These are phyloP conservation scores for Bruchidius siliquastri DNA, from an alignment of 2,888 invertebrate genomes.

Conservation along the genomic window DNA sequence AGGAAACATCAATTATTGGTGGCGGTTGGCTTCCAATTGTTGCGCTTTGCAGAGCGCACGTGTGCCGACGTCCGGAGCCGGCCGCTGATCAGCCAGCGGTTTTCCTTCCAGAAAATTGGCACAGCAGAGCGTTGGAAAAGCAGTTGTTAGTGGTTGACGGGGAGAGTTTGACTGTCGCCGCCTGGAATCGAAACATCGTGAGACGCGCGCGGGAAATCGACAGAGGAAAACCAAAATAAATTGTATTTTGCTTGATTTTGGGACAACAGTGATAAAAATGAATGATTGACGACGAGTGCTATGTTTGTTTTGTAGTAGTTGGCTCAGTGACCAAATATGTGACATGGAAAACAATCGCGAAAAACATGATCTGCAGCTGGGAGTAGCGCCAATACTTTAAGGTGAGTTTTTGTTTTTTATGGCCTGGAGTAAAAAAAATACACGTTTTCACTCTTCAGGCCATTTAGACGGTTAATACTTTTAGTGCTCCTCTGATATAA, in stretches of 20 bases:
- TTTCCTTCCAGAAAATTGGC: background rate
- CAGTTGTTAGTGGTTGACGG: no score
- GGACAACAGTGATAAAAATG: background rate
- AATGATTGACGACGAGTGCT: background rate
- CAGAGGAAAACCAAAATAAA: background rate
- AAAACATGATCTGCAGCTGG: background rate
- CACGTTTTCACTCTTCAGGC: no score
- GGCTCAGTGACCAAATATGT: background rate
- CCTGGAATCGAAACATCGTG: background rate
- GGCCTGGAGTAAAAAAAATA: no score
- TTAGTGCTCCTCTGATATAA: no score
- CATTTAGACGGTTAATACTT: no score
- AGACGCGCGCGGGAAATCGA: background rate
- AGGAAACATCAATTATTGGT: background rate
- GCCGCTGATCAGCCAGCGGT: background rate
- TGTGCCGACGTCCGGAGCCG: background rate
- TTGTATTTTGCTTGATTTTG: background rate
- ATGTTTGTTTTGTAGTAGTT: background rate
- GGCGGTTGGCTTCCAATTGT: background rate
- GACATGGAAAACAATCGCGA: background rate
- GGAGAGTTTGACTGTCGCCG: background rate
- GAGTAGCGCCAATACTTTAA: background rate
- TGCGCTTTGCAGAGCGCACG: background rate
- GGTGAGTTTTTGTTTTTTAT: background rate
- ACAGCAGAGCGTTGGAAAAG: background rate